phyloP scores from a whole-genome alignment of 2,888 invertebrate species.

The Xestia c-nigrum region DNA sequence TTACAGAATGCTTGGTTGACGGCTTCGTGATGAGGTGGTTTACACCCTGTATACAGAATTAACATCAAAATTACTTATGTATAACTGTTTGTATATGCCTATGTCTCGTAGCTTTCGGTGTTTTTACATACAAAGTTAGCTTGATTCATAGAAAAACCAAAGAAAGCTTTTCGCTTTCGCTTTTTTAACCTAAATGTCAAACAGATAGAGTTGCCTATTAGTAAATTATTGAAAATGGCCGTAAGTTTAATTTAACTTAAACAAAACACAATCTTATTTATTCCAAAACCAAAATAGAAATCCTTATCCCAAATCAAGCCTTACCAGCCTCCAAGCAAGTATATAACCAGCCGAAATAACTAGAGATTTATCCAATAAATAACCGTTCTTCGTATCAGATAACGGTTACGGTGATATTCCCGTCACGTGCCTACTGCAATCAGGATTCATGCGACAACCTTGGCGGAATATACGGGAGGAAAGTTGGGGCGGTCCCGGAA shows the following conservation, averaged over 20 bases:
- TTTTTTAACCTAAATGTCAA: no score
- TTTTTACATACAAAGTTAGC: no score
- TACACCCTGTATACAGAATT: no score
- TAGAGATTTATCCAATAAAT: slow-evolving; percentile 72
- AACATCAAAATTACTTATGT: no score
- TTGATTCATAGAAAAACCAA: no score
- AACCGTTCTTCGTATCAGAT: slow-evolving; percentile 68
- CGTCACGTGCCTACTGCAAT: slow-evolving; percentile 67
- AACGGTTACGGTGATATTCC: slow-evolving; percentile 62
- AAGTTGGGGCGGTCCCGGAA: slow-evolving; percentile 10
- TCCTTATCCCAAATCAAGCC: slow-evolving; percentile 10
- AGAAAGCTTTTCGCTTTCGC: no score
- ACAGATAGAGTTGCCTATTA: no score
- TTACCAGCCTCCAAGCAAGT: slow-evolving; percentile 39
- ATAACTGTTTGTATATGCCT: no score
- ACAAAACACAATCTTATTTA: neutral
- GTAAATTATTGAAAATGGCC: no score
- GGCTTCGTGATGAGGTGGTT: no score
- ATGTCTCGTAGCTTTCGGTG: no score
- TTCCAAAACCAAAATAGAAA: slow-evolving; percentile 15
- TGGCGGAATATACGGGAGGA: slow-evolving; percentile 42
- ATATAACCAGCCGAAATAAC: slow-evolving; percentile 65
- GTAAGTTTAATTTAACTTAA: neutral
- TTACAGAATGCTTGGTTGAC: no score
- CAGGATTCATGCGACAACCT: slow-evolving; percentile 69